Evolutionary conservation across 2,888 invertebrate species (phyloP).

Genomic region (Tipula lateralis): DNA sequence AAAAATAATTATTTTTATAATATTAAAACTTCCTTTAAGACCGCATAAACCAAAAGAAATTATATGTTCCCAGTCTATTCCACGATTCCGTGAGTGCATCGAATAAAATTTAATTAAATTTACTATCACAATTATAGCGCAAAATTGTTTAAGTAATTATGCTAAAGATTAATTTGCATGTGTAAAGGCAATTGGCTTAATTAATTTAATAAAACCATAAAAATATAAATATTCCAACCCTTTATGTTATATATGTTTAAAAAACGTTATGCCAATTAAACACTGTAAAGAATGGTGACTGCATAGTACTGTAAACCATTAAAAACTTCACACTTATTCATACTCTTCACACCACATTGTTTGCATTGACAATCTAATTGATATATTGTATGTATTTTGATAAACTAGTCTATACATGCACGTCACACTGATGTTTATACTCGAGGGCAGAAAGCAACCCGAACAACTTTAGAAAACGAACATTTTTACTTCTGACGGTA

Average conservation of each 20-base stretch:
- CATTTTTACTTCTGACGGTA: not conserved
- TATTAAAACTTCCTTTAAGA: not conserved
- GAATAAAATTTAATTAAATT: not conserved
- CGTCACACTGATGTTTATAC: not conserved
- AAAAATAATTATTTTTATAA: not conserved
- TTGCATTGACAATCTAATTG: not conserved
- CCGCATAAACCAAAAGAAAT: not conserved
- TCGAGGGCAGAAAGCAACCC: not conserved
- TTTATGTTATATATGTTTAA: not conserved
- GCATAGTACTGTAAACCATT: not conserved
- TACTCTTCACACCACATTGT: not conserved
- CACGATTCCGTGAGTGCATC: not conserved
- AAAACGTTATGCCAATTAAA: not conserved
- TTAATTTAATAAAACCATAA: not conserved
- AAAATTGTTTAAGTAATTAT: not conserved
- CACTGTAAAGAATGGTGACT: not conserved
- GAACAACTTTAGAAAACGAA: not conserved
- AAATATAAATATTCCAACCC: not conserved
- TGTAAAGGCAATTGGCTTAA: not conserved
- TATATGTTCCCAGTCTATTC: not conserved
- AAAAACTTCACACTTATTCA: not conserved
- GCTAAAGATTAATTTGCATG: not conserved
- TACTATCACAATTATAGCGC: not conserved
- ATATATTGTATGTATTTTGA: not conserved
- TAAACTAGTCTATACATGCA: not conserved